Evolutionary conservation across 92 coral and sea anemone species (phyloP).

Genomic region (Bergia sp.): DNA sequence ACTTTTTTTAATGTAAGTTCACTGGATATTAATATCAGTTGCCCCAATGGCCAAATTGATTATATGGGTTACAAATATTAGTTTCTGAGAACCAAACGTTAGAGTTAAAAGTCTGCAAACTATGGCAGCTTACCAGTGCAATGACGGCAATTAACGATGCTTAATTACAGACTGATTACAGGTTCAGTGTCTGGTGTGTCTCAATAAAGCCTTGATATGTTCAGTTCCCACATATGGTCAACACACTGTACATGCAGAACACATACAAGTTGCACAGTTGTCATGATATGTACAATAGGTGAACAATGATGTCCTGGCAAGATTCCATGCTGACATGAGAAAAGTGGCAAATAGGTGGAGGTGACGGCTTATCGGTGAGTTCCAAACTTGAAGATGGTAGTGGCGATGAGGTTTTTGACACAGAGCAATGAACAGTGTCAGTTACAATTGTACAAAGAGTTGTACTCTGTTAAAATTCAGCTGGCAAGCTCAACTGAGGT

Average conservation of each 20-base stretch:
- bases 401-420: constrained; percentile 33
- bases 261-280: constrained; percentile 30
- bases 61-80: background rate
- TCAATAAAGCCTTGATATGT: background rate
- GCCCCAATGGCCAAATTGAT: background rate
- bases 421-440: constrained; percentile 36
- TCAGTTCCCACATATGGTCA: constrained; percentile 25
- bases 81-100: background rate
- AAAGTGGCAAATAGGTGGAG: constrained; percentile 33
- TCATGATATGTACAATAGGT: constrained; percentile 8
- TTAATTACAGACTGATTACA: background rate
- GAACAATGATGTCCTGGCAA: constrained; percentile 27
- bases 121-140: background rate
- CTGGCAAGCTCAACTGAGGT: background rate
- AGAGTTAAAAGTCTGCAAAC: background rate
- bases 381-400: constrained; percentile 29
- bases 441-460: background rate
- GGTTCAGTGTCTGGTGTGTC: constrained; percentile 5
- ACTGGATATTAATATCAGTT: too few relatives aligned
- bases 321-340: constrained; percentile 30
- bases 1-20: too few relatives aligned
- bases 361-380: constrained; percentile 18
- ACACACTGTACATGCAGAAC: constrained; percentile 6
- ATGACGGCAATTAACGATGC: background rate
- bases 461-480: background rate